Conservation (phyloP, 2,797 vertebrate species). For the Enteromius trimaculatus region DNA sequence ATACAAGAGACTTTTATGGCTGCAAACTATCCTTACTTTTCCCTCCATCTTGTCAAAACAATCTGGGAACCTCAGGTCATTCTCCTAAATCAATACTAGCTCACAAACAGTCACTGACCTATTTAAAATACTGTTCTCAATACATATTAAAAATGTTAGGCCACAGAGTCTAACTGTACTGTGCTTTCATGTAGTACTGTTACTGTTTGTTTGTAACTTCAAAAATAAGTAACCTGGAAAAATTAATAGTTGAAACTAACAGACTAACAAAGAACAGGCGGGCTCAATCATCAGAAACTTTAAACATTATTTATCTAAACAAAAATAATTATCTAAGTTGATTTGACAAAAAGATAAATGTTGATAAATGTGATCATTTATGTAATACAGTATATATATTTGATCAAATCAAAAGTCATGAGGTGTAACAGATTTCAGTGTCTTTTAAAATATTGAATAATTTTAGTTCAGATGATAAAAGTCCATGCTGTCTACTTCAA, state of each 20-base stretch:
- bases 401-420: neutral
- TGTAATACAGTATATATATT: neutral
- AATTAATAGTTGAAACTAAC: neutral
- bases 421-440: neutral
- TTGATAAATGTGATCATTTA: too few relatives aligned
- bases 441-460: neutral
- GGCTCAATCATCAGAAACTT: too few relatives aligned
- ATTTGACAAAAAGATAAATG: too few relatives aligned
- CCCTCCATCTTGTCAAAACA: slow-evolving; percentile 9
- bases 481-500: neutral
- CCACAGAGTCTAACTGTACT: neutral
- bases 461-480: neutral
- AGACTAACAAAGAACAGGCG: too few relatives aligned
- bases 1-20: neutral
- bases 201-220: neutral
- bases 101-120: neutral
- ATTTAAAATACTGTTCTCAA: neutral
- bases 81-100: slow-evolving; percentile 12
- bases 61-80: neutral
- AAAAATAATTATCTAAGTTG: too few relatives aligned
- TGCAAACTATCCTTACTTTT: neutral
- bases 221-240: neutral
- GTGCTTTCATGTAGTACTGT: neutral
- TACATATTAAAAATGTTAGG: neutral
- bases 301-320: too few relatives aligned